These are phyloP conservation scores for Pygoscelis antarcticus DNA, from an alignment of 2,113 vertebrate genomes.

Conservation along the genomic window DNA sequence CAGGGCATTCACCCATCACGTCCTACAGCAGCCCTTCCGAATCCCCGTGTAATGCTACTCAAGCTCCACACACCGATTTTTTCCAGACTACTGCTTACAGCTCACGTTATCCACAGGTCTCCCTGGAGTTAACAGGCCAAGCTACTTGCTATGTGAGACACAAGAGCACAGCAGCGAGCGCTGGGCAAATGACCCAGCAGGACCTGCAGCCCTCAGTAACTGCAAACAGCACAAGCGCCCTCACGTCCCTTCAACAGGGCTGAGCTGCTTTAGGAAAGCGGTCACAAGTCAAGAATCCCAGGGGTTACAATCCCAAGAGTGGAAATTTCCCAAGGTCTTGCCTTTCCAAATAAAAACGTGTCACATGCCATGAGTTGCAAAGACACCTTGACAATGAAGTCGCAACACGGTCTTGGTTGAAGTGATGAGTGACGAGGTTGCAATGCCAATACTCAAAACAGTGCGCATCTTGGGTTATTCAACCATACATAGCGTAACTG, in stretches of 20 bases:
- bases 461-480: not conserved
- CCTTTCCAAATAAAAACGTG: not conserved
- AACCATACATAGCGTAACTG: not conserved
- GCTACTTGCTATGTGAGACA: rapidly evolving
- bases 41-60: not conserved
- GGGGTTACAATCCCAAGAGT: not conserved
- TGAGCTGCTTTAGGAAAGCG: not conserved
- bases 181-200: too few species aligned
- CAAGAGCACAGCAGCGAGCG: rapidly evolving
- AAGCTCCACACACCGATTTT: not conserved
- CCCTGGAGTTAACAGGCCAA: not conserved
- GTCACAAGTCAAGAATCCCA: not conserved
- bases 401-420: rapidly evolving
- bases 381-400: not conserved
- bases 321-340: not conserved
- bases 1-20: not conserved
- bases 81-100: not conserved
- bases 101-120: rapidly evolving
- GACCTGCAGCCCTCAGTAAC: not conserved
- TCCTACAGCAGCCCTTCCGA: not conserved
- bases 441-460: too few species aligned
- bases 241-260: not conserved
- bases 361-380: not conserved
- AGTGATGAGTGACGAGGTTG: not conserved
- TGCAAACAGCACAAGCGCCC: too few species aligned